Percentiles rank a stretch among this genome's conserved stretches.
phyloP scores from a whole-genome alignment of 2,888 invertebrate genomes.

The Caenorhabditis sulstoni region DNA sequence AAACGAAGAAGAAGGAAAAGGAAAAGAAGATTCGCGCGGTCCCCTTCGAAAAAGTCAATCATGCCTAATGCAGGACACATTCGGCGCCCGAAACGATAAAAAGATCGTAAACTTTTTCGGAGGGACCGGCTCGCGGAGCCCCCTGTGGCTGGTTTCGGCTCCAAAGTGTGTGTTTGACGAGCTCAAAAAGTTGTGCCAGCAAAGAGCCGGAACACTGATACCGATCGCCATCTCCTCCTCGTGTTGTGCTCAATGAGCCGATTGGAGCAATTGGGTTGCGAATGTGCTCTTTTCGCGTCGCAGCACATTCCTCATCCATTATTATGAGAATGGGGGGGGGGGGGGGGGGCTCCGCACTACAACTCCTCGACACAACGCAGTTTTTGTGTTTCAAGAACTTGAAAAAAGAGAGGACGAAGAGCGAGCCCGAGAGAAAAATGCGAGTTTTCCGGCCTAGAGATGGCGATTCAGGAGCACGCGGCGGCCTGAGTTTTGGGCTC shows the following conservation, averaged over 20 bases:
- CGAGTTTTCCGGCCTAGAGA: not conserved
- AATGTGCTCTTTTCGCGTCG: not conserved
- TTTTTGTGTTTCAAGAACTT: slow-evolving; percentile 12
- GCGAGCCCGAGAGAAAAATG: not conserved
- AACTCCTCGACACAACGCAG: not conserved
- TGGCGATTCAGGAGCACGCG: not conserved
- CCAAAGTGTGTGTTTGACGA: too few relatives aligned
- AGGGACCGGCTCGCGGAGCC: not conserved
- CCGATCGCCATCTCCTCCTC: slow-evolving; percentile 3
- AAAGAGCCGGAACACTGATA: slow-evolving; percentile 23
- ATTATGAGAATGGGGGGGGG: slow-evolving; percentile 29
- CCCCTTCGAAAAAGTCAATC: slow-evolving; percentile 31
- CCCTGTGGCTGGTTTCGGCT: not conserved
- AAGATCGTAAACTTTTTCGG: slow-evolving; percentile 37
- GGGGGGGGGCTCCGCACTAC: too few relatives aligned
- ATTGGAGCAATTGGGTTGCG: slow-evolving; percentile 19
- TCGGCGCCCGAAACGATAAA: slow-evolving; percentile 29
- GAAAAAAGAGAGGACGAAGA: not conserved
- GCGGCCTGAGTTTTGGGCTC: too few relatives aligned
- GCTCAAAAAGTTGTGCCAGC: not conserved
- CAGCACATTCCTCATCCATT: slow-evolving; percentile 9
- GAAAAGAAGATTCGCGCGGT: not conserved
- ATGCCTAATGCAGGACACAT: slow-evolving; percentile 43
- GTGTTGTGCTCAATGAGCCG: slow-evolving; percentile 35
- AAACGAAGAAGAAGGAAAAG: not conserved